phyloP scores from a whole-genome alignment of 2,888 invertebrate species.

The Folsomia manolachei region DNA sequence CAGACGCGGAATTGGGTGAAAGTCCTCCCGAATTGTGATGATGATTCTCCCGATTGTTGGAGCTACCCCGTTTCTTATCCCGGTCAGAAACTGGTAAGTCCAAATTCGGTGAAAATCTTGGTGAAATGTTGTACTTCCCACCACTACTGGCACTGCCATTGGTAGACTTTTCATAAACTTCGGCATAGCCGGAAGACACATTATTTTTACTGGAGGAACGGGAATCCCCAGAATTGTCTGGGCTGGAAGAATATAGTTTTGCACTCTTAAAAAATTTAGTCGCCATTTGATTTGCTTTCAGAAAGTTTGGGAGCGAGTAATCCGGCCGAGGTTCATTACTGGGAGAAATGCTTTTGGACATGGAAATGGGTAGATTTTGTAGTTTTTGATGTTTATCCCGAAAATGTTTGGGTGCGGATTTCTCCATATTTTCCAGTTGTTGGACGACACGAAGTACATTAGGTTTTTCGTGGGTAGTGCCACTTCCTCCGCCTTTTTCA shows the following conservation, averaged over 20 bases:
- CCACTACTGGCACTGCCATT: conserved; percentile 23
- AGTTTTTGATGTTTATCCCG: conserved; percentile 32
- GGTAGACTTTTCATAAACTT: conserved; percentile 29
- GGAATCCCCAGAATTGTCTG: conserved; percentile 32
- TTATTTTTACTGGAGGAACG: conserved; percentile 28
- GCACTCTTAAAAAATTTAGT: conserved; percentile 49
- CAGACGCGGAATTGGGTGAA: conserved; percentile 13
- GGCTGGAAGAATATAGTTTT: conserved; percentile 42
- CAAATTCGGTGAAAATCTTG: conserved; percentile 39
- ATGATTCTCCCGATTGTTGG: not conserved
- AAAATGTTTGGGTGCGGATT: conserved; percentile 31
- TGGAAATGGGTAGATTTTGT: conserved; percentile 27
- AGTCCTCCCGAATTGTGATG: not conserved
- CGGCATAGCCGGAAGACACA: conserved; percentile 25
- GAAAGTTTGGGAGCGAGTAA: conserved; percentile 47
- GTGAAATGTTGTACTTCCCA: conserved; percentile 23
- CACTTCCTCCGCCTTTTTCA: conserved; percentile 5
- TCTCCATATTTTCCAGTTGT: conserved; percentile 43
- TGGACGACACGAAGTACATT: conserved; percentile 45
- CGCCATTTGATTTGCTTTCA: conserved; percentile 46
- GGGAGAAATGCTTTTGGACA: conserved; percentile 20
- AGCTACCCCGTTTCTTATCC: not conserved
- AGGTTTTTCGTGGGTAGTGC: conserved; percentile 14
- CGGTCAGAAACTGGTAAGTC: conserved; percentile 22
- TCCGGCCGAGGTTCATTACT: conserved; percentile 40